Percentiles rank a stretch among this genome's conserved stretches.
Evolutionary conservation across 2,797 vertebrate genomes (phyloP).

Genomic region (Rhinoraja longicauda): DNA sequence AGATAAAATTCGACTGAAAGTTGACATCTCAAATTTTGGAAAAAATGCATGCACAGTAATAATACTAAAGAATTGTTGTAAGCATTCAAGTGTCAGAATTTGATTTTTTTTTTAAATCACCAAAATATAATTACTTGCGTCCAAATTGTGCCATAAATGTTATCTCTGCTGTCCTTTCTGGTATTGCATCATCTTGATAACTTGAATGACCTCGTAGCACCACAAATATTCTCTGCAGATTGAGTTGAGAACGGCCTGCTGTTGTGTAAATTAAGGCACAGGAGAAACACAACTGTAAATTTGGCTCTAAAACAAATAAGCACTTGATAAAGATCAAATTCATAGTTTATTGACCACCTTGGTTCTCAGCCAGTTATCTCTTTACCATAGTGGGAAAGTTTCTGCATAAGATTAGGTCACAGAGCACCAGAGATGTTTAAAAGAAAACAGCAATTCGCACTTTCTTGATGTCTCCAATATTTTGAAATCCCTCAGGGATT

Average conservation of each 20-base stretch:
- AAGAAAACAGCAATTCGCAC: too few relatives aligned
- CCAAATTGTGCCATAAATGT: neutral
- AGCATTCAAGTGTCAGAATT: neutral
- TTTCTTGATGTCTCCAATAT: too few relatives aligned
- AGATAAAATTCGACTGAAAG: neutral
- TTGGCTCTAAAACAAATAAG: neutral
- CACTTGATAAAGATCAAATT: neutral
- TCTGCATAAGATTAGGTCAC: neutral
- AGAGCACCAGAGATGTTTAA: neutral
- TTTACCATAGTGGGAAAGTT: neutral
- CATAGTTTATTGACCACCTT: neutral
- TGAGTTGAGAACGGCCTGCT: neutral
- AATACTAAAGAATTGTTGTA: neutral
- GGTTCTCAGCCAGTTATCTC: neutral
- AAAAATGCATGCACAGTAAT: neutral
- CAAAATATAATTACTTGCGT: too few relatives aligned
- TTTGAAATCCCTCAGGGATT: too few relatives aligned
- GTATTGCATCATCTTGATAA: neutral
- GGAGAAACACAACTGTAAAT: neutral
- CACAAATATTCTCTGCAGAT: neutral
- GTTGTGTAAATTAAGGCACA: neutral
- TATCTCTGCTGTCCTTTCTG: neutral
- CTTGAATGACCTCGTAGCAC: neutral
- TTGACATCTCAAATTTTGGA: neutral
- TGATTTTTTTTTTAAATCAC: neutral